Conservation (phyloP, 2,113 vertebrate genomes). For the Campylorhamphus procurvoides region DNA sequence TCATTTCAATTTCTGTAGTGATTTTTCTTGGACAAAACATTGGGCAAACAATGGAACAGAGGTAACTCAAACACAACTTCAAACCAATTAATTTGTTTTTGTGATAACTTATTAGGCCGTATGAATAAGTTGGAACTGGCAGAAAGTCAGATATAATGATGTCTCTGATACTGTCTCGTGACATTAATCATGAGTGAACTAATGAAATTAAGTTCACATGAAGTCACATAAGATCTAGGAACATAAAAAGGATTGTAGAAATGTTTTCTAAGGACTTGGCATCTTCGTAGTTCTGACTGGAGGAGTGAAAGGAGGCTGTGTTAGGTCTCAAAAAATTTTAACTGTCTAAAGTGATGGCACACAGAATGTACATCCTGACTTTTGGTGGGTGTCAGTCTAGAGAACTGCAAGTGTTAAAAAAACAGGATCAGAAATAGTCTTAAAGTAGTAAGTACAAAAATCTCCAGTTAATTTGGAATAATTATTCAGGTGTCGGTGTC, state of each 20-base stretch:
- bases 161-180: not conserved
- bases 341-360: not conserved
- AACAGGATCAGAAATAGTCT: not conserved
- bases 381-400: not conserved
- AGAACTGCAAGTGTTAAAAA: not conserved
- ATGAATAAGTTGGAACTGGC: not conserved
- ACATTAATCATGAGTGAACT: not conserved
- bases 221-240: not conserved
- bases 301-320: not conserved
- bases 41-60: not conserved
- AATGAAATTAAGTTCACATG: not conserved
- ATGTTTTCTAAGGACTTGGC: not conserved
- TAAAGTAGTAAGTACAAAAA: not conserved
- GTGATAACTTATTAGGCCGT: not conserved
- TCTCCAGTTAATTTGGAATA: not conserved
- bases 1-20: not conserved
- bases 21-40: not conserved
- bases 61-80: not conserved
- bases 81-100: not conserved
- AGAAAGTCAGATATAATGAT: not conserved
- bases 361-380: not conserved
- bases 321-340: not conserved
- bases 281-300: not conserved
- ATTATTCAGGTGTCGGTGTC: not conserved
- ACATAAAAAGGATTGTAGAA: not conserved